Conservation (phyloP, 2,113 vertebrate genomes). For the Odontophorus gujanensis region DNA sequence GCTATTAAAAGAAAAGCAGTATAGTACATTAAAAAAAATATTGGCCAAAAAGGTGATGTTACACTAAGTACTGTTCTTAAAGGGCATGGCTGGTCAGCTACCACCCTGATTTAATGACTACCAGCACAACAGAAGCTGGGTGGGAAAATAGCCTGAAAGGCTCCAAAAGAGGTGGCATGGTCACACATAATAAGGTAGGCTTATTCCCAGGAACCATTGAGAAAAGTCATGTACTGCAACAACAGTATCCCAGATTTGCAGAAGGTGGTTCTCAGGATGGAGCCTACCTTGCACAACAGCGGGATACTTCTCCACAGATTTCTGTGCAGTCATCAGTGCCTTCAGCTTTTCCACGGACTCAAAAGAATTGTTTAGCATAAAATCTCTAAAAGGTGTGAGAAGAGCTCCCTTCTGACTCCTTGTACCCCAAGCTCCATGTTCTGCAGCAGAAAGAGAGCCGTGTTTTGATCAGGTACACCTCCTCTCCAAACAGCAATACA, state of each 20-base stretch:
- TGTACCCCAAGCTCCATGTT: not conserved
- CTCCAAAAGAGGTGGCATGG: not conserved
- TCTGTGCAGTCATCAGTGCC: not conserved
- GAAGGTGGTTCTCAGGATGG: not conserved
- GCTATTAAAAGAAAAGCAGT: not conserved
- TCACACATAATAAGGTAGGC: not conserved
- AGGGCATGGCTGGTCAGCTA: not conserved
- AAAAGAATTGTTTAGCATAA: not conserved
- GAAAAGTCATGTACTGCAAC: not conserved
- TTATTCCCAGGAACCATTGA: not conserved
- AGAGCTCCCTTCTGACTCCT: not conserved
- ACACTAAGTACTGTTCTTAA: not conserved
- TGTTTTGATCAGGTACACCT: not conserved
- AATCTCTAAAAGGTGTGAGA: not conserved
- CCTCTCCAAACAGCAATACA: not conserved
- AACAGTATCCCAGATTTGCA: not conserved
- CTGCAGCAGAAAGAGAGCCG: not conserved
- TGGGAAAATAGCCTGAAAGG: not conserved
- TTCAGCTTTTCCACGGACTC: not conserved
- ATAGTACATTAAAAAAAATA: not conserved
- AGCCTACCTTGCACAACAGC: accelerated
- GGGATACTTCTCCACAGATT: not conserved
- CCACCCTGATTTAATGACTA: not conserved
- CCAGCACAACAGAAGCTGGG: not conserved
- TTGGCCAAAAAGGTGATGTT: not conserved